Base-by-base conservation (phyloP, 23 tunicate species). In the Ascidia mentula region DNA sequence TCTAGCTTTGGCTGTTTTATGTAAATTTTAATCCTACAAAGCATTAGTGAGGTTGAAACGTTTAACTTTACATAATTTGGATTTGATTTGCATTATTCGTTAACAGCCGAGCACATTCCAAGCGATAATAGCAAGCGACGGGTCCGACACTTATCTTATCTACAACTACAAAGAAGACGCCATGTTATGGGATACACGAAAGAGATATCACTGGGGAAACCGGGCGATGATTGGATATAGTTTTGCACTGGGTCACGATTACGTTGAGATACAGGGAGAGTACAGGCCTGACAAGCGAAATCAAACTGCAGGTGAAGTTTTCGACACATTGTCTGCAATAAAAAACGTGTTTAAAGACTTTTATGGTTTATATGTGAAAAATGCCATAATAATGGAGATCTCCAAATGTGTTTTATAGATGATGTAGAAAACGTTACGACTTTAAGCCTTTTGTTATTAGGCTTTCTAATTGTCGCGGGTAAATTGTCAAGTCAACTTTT, bases 41-140 rank as follows among this genome's bases (percentile, higher is more conserved):
- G 2, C 65, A 53, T 53, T 53, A 42, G 13, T 53, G 7, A 28
- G 22, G 22, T 53, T 5, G 65, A 20, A 9, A 1, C 24, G 12
- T 53, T 53, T 9, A 20, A 1, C 65, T 3, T 53, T 53, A 20
- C 7, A 5, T 3, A 1, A 53, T 42, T 42, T 42, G 24, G 24
- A 5, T 3, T 36, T 9, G 18, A 1, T 1, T 74, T 38, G 18
- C n/a, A n/a, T n/a, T n/a, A n/a, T 70, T 70, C 18, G 31, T 70
- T 30, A 3, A 6, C 74, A 81, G 85, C 85, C 85, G 1, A 81
- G 85, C 77, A 81, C 85, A 6, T 81, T 81, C 72, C 85, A 81
- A 72, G 85, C 85, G 35, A 72, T 81, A 30, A 24, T 81, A 36
- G 77, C 85, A 8, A 38, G 77, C 17, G 77, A 81, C 26, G 61